Conservation (phyloP, 2,888 invertebrate species). For the Eupithecia subumbrata region DNA sequence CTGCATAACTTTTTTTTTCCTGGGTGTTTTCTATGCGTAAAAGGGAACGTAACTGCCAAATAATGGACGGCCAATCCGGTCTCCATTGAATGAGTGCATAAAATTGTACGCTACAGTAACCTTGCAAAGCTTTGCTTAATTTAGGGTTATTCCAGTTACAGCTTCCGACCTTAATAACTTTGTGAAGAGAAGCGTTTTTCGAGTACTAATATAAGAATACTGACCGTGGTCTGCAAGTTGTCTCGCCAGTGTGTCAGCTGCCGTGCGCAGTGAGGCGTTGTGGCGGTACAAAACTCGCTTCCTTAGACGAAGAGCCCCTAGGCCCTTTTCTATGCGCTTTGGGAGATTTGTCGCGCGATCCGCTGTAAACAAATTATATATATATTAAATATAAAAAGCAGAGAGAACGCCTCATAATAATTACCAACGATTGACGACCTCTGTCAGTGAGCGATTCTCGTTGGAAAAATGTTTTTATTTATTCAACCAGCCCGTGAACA, state of each 20-base stretch:
- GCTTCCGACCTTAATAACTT: not conserved
- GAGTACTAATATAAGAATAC: not conserved
- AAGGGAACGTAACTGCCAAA: not conserved
- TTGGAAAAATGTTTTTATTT: not conserved
- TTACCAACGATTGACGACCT: not conserved
- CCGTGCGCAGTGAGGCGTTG: constrained; percentile 59
- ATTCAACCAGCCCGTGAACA: not conserved
- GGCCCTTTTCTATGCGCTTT: constrained; percentile 57
- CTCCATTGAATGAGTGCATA: not conserved
- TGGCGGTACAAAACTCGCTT: constrained; percentile 73
- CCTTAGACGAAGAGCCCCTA: constrained; percentile 59
- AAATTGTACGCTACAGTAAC: not conserved
- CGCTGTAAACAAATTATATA: constrained; percentile 49
- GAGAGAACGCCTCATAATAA: not conserved
- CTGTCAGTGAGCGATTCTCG: not conserved
- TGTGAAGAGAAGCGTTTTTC: not conserved
- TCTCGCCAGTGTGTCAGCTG: constrained; percentile 65
- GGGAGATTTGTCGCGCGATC: constrained; percentile 51
- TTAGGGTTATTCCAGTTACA: not conserved
- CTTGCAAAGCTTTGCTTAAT: not conserved
- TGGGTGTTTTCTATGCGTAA: not conserved
- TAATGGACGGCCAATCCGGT: not conserved
- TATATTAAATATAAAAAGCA: not conserved
- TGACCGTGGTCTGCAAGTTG: constrained; percentile 69
- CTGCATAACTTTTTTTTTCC: too few relatives aligned